Evolutionary conservation across 1,140 invertebrate genomes (phyloP), one percentile per base, ranked within the genome.

Genomic region (Belonocnema kinseyi): DNA sequence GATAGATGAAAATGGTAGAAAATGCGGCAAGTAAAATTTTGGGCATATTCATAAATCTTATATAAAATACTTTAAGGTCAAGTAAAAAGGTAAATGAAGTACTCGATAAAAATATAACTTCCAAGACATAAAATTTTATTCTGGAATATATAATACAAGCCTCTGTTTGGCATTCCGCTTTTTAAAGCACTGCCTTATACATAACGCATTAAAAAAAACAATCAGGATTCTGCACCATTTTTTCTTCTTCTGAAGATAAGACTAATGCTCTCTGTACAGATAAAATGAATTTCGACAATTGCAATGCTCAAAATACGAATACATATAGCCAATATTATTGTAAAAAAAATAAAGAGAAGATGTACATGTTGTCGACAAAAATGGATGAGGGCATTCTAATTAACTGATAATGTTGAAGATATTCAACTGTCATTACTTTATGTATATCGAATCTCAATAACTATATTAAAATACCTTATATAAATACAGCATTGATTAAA

Each of bases 121-220:
- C n/a, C n/a, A 66, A 54, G 16, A 46, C n/a, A 66, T 78, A 78
- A 80, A 76, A 66, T 50, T 85, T 85, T 85, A 85, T 84, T 85
- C 66, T 72, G 74, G 74, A 54, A 80, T 76, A 66, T 83, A 85
- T 78, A 76, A n/a, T 82, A 86, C 75, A 83, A 82, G 72, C 76
- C 77, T 83, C 81, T 83, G 50, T 78, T 76, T 73, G 73, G 81
- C 75, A 82, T 82, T 82, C 76, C 51, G 80, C 40, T 70, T 16
- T 16, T 51, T 19, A 50, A 16, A 53, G n/a, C 50, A 61, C 51
- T 56, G 53, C 40, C 40, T 46, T 46, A 46, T 46, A 46, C 40
- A 46, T 46, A 46, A 46, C 40, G 7, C 40, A 46, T 46, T 46
- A 10, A 11, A 11, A n/a, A 40, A 46, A 46, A 46, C 26, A 46